A percentile compares a stretch with the other conserved stretches of the same genome.
phyloP scores from a whole-genome alignment of 2,888 invertebrate genomes.

The Asteroscopus sphinx region DNA sequence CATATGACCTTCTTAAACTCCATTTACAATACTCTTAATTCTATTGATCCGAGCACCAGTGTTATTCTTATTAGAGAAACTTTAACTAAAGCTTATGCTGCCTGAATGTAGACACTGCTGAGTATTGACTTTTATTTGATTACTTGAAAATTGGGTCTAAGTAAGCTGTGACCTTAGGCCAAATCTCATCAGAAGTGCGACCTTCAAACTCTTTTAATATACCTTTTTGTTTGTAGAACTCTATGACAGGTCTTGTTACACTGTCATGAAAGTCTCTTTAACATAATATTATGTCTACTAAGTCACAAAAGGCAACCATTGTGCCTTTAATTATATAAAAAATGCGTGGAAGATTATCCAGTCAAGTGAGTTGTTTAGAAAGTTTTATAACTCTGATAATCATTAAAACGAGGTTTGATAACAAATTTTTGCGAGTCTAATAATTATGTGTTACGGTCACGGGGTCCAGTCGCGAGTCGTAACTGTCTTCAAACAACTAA shows the following conservation, averaged over 20 bases:
- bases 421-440: too few relatives aligned
- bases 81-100: slow-evolving; percentile 19
- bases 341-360: too few relatives aligned
- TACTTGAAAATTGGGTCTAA: slow-evolving; percentile 76
- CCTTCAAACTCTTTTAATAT: slow-evolving; percentile 95
- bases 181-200: slow-evolving; percentile 97
- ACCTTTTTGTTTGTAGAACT: slow-evolving; percentile 93
- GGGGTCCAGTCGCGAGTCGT: too few relatives aligned
- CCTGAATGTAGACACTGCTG: neutral
- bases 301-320: too few relatives aligned
- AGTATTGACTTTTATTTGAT: slow-evolving; percentile 10
- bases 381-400: too few relatives aligned
- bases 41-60: slow-evolving; percentile 61
- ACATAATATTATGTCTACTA: too few relatives aligned
- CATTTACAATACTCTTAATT: slow-evolving; percentile 35
- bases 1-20: slow-evolving; percentile 1
- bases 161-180: slow-evolving; percentile 93
- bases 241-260: slow-evolving; percentile 94
- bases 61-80: slow-evolving; percentile 15
- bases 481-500: too few relatives aligned
- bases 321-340: too few relatives aligned
- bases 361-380: too few relatives aligned
- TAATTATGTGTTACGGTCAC: too few relatives aligned
- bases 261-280: too few relatives aligned
- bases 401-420: too few relatives aligned